Evolutionary conservation across 1,140 invertebrate species (phyloP).

Genomic region (Oryctes rhinoceros): DNA sequence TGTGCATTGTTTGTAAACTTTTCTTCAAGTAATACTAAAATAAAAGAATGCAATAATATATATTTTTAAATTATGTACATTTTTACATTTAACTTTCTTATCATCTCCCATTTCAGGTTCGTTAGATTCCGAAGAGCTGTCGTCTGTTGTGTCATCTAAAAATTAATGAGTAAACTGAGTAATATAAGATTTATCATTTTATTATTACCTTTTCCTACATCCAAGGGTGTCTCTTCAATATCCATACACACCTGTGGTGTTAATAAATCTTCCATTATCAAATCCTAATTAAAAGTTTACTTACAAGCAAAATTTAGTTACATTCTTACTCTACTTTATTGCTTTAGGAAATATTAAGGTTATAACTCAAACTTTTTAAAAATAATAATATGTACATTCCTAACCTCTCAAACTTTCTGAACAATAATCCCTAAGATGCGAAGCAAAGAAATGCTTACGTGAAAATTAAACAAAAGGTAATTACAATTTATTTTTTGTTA

Average conservation of each 20-base stretch:
- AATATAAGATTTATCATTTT: not conserved
- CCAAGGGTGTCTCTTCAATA: slow-evolving; percentile 33
- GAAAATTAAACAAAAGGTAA: no score
- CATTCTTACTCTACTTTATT: no score
- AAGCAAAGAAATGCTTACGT: no score
- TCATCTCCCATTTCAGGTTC: slow-evolving; percentile 37
- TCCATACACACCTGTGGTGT: slow-evolving; percentile 36
- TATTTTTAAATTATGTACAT: not conserved
- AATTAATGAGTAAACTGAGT: not conserved
- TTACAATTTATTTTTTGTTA: no score
- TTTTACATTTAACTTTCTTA: slow-evolving; percentile 37
- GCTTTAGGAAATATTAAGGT: no score
- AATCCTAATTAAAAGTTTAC: not conserved
- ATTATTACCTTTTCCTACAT: slow-evolving; percentile 33
- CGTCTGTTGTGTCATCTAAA: slow-evolving; percentile 28
- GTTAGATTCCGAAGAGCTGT: not conserved
- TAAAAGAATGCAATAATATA: not conserved
- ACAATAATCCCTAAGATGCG: no score
- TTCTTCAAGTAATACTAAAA: slow-evolving; percentile 27
- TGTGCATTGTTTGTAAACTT: slow-evolving; percentile 25
- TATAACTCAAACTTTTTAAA: no score
- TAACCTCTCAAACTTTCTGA: no score
- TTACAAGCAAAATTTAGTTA: no score
- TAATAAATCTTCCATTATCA: slow-evolving; percentile 38
- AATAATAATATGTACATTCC: no score